Percentiles rank a stretch among this genome's conserved stretches.
Conservation (phyloP, 1,140 invertebrate genomes). For the Glomeris maerens region DNA sequence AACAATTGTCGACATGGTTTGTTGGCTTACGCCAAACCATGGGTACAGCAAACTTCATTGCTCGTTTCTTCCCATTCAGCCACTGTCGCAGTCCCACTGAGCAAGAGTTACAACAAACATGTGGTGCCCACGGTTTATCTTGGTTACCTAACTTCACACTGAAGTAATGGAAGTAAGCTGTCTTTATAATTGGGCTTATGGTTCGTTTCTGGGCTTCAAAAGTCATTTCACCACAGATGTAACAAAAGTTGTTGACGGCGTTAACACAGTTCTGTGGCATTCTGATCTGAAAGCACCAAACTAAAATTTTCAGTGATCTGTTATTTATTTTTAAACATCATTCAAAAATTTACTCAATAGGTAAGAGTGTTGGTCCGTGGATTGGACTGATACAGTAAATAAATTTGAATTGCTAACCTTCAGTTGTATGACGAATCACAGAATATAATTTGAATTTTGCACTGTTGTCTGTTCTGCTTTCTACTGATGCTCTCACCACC, state of each 20-base stretch:
- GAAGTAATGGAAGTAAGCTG: slow-evolving; percentile 15
- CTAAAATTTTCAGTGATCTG: too few relatives aligned
- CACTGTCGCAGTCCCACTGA: slow-evolving; percentile 15
- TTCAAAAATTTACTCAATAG: too few relatives aligned
- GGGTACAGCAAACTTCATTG: slow-evolving; percentile 10
- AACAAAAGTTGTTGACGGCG: slow-evolving; percentile 4
- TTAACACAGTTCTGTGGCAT: too few relatives aligned
- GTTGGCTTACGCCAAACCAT: slow-evolving; percentile 13
- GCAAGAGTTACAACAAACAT: slow-evolving; percentile 18
- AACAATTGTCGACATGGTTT: slow-evolving; percentile 16
- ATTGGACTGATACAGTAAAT: too few relatives aligned
- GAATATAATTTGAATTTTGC: too few relatives aligned
- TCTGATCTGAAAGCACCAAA: too few relatives aligned
- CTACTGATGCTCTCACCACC: too few relatives aligned
- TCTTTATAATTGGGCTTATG: slow-evolving; percentile 10
- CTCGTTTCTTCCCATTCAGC: slow-evolving; percentile 16
- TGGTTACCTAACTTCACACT: slow-evolving; percentile 17
- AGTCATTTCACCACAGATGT: slow-evolving; percentile 12
- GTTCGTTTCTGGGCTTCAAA: slow-evolving; percentile 9
- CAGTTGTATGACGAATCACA: too few relatives aligned
- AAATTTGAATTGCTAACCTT: too few relatives aligned
- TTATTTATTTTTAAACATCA: too few relatives aligned
- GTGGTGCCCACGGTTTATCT: slow-evolving; percentile 19
- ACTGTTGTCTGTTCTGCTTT: too few relatives aligned
- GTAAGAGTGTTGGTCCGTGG: too few relatives aligned